Conservation (phyloP, 1,140 invertebrate genomes). For the Cyphomyrmex costatus region DNA sequence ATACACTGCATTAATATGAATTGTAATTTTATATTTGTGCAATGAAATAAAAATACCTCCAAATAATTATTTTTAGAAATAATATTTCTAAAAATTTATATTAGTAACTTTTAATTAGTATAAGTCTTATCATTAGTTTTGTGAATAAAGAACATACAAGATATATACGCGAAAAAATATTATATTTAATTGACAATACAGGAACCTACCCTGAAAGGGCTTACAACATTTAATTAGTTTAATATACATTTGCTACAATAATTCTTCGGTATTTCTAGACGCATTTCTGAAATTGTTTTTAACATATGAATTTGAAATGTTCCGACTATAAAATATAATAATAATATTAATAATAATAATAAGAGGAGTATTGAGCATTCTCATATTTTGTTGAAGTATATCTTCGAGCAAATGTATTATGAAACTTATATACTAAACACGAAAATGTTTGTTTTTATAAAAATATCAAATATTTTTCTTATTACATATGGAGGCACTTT, state of each 20-base stretch:
- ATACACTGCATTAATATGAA: too few relatives aligned
- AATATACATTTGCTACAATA: conserved; percentile 59
- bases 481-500: conserved; percentile 65
- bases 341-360: conserved; percentile 11
- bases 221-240: conserved; percentile 72
- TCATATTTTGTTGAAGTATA: conserved; percentile 50
- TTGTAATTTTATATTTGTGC: not conserved
- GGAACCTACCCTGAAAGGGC: conserved; percentile 73
- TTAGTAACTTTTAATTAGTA: not conserved
- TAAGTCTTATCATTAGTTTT: not conserved
- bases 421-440: conserved; percentile 53
- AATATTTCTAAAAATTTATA: conserved; percentile 20
- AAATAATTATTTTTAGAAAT: conserved; percentile 31
- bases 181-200: conserved; percentile 74
- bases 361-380: conserved; percentile 65
- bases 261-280: conserved; percentile 7
- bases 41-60: not conserved
- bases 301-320: conserved; percentile 7
- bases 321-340: conserved; percentile 42
- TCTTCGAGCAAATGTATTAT: conserved; percentile 39
- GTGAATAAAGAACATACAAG: not conserved
- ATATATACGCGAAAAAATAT: conserved; percentile 58
- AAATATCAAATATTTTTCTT: conserved; percentile 67
- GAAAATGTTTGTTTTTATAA: conserved; percentile 62
- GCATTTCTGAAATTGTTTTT: conserved; percentile 36